phyloP scores from a whole-genome alignment of 2,888 invertebrate species.

The Helleia helle region DNA sequence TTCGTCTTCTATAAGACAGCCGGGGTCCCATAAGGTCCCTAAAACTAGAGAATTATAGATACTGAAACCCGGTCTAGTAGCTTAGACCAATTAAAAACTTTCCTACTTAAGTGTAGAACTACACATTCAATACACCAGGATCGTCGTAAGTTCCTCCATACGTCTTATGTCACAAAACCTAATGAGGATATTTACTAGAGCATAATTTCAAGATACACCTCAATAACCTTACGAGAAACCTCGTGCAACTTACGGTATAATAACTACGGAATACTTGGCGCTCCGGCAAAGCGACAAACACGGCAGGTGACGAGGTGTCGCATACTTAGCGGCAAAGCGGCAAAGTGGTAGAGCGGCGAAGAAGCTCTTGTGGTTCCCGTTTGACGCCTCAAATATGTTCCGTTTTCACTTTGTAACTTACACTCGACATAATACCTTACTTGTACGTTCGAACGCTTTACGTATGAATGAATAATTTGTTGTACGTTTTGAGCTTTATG shows the following conservation, averaged over 20 bases:
- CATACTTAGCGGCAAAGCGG: slow-evolving; percentile 15
- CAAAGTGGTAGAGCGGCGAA: too few relatives aligned
- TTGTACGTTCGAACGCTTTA: not conserved
- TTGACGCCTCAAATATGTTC: slow-evolving; percentile 11
- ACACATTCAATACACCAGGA: not conserved
- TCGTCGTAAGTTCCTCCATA: not conserved
- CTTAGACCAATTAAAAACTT: too few relatives aligned
- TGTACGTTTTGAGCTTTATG: too few relatives aligned
- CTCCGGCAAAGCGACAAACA: slow-evolving; percentile 18
- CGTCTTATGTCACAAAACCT: too few relatives aligned
- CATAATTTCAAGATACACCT: not conserved
- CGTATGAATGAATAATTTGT: too few relatives aligned
- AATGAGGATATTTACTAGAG: slow-evolving; percentile 6
- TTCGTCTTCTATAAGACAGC: too few relatives aligned
- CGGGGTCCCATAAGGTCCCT: too few relatives aligned
- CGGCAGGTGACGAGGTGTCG: slow-evolving; percentile 12
- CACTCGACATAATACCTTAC: slow-evolving; percentile 1
- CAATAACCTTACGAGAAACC: not conserved
- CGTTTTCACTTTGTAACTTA: slow-evolving; percentile 12
- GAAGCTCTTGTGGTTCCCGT: slow-evolving; percentile 15
- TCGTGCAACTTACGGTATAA: not conserved
- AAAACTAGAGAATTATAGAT: too few relatives aligned
- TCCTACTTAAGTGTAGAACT: too few relatives aligned
- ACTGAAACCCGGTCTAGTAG: too few relatives aligned
- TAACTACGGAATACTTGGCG: not conserved